A percentile compares a stretch with the other conserved stretches of the same genome.
These are phyloP conservation scores for Dinothrombium tinctorium DNA, from an alignment of 1,140 invertebrate species.

Conservation along the genomic window DNA sequence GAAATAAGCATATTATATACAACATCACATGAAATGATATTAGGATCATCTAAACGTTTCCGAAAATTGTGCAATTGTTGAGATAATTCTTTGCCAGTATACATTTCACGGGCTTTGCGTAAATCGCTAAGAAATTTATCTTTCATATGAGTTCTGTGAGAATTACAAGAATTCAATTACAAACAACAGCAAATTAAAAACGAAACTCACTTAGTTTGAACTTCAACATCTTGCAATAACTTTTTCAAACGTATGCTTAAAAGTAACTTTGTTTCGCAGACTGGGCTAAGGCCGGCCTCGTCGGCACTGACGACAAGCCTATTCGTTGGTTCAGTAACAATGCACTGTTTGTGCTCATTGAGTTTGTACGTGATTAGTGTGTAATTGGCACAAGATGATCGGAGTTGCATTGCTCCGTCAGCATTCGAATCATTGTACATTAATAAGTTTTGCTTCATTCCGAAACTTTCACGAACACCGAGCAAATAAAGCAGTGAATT, in stretches of 20 bases:
- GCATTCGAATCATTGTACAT: slow-evolving; percentile 70
- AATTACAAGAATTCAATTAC: slow-evolving; percentile 1
- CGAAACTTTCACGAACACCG: slow-evolving; percentile 88
- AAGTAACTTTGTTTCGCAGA: slow-evolving; percentile 31
- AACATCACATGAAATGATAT: slow-evolving; percentile 79
- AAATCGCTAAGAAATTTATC: slow-evolving; percentile 91
- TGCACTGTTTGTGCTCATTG: slow-evolving; percentile 36
- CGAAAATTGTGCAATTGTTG: slow-evolving; percentile 68
- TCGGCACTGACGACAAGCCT: slow-evolving; percentile 18
- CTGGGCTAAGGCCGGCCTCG: slow-evolving; percentile 5
- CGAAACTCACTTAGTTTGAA: slow-evolving; percentile 63
- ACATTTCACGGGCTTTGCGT: slow-evolving; percentile 66
- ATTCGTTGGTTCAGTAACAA: slow-evolving; percentile 42
- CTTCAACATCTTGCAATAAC: slow-evolving; percentile 71
- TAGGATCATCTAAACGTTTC: slow-evolving; percentile 79
- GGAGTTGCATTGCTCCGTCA: slow-evolving; percentile 55
- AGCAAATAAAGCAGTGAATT: slow-evolving; percentile 78
- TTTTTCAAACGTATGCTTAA: slow-evolving; percentile 47
- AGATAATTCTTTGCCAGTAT: slow-evolving; percentile 59
- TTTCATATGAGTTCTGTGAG: slow-evolving; percentile 70
- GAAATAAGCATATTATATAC: slow-evolving; percentile 76
- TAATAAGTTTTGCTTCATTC: slow-evolving; percentile 92
- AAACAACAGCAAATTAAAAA: too few relatives aligned
- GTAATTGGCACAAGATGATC: slow-evolving; percentile 66
- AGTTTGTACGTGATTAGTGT: slow-evolving; percentile 66